These are phyloP conservation scores for Tragelaphus buxtoni DNA, from an alignment of 2,113 vertebrate genomes.

Conservation along the genomic window DNA sequence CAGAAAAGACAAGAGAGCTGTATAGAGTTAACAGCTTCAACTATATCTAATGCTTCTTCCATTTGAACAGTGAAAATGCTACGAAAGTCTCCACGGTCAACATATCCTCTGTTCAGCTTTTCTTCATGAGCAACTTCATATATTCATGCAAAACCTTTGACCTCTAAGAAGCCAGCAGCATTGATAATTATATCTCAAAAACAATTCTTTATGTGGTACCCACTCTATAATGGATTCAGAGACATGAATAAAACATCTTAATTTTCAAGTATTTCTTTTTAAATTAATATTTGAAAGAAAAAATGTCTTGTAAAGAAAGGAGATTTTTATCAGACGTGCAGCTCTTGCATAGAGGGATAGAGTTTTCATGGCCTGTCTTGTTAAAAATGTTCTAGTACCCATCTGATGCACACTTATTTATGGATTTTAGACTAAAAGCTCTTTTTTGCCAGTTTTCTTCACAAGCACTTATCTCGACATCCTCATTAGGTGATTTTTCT, in stretches of 20 bases:
- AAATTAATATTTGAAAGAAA: constrained; percentile 79
- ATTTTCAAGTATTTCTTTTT: constrained; percentile 86
- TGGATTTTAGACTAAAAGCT: constrained; percentile 88
- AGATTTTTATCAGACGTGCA: constrained; percentile 72
- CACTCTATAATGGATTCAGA: constrained; percentile 80
- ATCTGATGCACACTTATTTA: constrained; percentile 87
- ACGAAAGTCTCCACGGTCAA: constrained; percentile 61
- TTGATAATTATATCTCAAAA: constrained; percentile 78
- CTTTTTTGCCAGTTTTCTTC: constrained; percentile 88
- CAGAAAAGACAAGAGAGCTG: neutral
- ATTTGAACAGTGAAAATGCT: constrained; percentile 62
- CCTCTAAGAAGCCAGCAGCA: constrained; percentile 68
- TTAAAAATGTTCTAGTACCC: constrained; percentile 86
- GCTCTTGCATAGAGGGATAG: constrained; percentile 79
- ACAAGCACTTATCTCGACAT: constrained; percentile 87
- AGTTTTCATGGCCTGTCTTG: constrained; percentile 81
- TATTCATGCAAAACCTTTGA: constrained; percentile 71
- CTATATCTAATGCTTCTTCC: constrained; percentile 43
- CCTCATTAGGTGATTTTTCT: constrained; percentile 89
- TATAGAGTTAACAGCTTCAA: neutral
- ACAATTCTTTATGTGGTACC: constrained; percentile 69
- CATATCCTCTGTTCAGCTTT: constrained; percentile 48
- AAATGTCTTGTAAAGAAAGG: constrained; percentile 79
- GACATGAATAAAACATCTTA: constrained; percentile 83
- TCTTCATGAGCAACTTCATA: constrained; percentile 66